Conservation (phyloP, 1,140 invertebrate genomes). For the Latrodectus geometricus region DNA sequence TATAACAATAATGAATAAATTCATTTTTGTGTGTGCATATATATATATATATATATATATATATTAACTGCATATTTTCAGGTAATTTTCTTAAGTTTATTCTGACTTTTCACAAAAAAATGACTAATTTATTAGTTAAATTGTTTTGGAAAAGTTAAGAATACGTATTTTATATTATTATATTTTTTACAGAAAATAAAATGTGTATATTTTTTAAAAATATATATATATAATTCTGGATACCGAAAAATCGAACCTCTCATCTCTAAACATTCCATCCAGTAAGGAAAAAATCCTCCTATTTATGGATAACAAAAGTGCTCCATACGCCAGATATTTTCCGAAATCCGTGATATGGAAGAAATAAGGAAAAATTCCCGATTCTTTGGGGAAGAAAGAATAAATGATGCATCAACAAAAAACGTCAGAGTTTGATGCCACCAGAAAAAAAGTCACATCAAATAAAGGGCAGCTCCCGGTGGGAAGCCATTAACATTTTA, state of each 20-base stretch:
- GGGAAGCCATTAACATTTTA: conserved; percentile 34
- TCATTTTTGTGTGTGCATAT: no score
- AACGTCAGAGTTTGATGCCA: conserved; percentile 3
- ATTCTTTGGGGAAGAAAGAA: not conserved
- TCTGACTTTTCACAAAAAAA: no score
- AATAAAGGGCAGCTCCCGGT: conserved; percentile 19
- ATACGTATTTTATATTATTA: no score
- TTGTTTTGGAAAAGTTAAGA: no score
- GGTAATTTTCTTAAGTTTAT: no score
- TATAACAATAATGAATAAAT: no score
- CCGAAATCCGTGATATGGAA: not conserved
- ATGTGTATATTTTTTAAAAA: not conserved
- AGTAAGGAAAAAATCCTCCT: not conserved
- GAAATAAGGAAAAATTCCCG: not conserved
- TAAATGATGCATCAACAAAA: conserved; percentile 40
- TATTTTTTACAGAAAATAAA: no score
- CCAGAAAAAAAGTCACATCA: conserved; percentile 20
- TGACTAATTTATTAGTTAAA: no score
- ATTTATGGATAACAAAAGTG: not conserved
- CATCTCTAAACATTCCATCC: not conserved
- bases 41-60: no score
- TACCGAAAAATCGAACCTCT: not conserved
- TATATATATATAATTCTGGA: not conserved
- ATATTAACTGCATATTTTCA: no score
- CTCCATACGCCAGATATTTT: not conserved